A percentile compares a stretch with the other conserved stretches of the same genome.
Evolutionary conservation across 2,888 invertebrate genomes (phyloP).

Genomic region (Stenodema calcarata): DNA sequence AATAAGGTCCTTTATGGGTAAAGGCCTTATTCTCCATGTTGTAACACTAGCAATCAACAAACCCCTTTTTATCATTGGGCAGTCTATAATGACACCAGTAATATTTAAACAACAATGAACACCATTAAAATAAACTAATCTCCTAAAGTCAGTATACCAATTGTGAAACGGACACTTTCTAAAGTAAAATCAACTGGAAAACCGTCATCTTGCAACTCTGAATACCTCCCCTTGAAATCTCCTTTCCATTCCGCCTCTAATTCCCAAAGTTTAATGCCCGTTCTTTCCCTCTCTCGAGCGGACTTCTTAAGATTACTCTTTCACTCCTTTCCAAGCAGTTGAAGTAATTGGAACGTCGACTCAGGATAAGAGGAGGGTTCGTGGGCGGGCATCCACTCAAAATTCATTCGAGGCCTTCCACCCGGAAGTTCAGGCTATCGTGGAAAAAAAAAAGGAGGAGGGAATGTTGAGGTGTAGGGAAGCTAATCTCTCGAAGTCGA

Average conservation of each 20-base stretch:
- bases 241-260: neutral
- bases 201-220: neutral
- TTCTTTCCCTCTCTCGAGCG: neutral
- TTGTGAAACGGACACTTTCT: neutral
- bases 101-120: neutral
- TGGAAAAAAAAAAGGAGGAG: neutral
- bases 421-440: neutral
- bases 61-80: too few species aligned
- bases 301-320: neutral
- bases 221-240: neutral
- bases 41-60: too few species aligned
- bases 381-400: neutral
- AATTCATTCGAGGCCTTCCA: constrained; percentile 8
- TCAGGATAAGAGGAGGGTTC: neutral
- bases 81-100: too few species aligned
- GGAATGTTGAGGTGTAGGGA: neutral
- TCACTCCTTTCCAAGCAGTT: constrained; percentile 5
- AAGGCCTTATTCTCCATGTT: too few species aligned
- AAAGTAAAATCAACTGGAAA: neutral
- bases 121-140: neutral
- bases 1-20: too few species aligned
- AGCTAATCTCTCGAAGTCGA: constrained; percentile 1
- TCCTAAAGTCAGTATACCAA: neutral
- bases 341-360: constrained; percentile 8
- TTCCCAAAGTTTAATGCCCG: neutral